Evolutionary conservation across 1,140 invertebrate genomes (phyloP), one percentile per base, ranked within the genome.

Genomic region (Zophobas atratus): DNA sequence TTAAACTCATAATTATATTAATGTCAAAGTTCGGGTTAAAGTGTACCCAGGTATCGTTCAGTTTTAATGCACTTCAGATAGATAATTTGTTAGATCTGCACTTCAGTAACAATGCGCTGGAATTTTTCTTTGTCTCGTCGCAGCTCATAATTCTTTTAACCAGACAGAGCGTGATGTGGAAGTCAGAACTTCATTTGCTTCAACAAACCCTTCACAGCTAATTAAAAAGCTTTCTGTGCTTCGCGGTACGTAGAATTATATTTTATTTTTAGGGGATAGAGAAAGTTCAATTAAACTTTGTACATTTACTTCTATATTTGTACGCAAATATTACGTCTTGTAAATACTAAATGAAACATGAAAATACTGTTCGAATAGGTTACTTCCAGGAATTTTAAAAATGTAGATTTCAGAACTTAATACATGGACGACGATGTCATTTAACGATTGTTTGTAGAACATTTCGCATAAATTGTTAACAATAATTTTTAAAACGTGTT

Each of bases 141-240:
- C 32, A 5, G 8, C 38, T 35, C 5, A 48, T 71, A 71, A 46
- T 43, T 71, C 67, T 71, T 48, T 49, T 71, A 20, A 43, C 39
- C 33, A 70, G 48, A 71, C 41, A 71, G 48, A 20, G 41, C 4
- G 41, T 71, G 67, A 71, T 71, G 71, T 41, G 32, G 35, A 55
- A 72, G 70, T 67, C 60, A 67, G 36, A 56, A 73, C 38, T 56
- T 73, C 33, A 73, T 73, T 73, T 73, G 32, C 48, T 55, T 72
- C 35, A 41, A 41, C 35, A 43, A 73, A 73, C 48, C 48, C 49
- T 73, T 73, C 49, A 39, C 55, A 32, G 48, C 35, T 73, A 73
- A 73, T 73, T 56, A 56, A 56, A 73, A 73, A 73, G 71, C 71
- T 73, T 73, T 56, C 55, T 71, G 63, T 70, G 67, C 48, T 33